Conservation (phyloP, 2,888 invertebrate species). For the Autographa gamma region DNA sequence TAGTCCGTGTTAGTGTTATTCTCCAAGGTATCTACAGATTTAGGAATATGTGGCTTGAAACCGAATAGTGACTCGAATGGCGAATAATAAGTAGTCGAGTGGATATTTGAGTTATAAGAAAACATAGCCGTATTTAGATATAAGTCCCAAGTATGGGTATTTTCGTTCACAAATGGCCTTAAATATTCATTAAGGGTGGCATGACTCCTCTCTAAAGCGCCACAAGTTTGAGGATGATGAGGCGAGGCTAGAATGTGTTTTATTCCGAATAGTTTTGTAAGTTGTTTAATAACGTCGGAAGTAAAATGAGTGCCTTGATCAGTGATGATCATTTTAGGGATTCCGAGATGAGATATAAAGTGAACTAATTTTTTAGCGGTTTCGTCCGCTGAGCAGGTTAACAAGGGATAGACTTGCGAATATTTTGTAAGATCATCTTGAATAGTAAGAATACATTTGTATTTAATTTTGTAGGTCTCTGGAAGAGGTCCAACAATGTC, state of each 20-base stretch:
- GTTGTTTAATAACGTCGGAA: constrained; percentile 10
- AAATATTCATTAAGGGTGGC: constrained; percentile 18
- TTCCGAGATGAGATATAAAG: constrained; percentile 9
- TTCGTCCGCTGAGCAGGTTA: constrained; percentile 8
- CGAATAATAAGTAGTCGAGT: constrained; percentile 8
- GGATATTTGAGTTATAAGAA: constrained; percentile 6
- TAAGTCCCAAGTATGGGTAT: constrained; percentile 10
- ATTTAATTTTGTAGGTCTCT: not conserved
- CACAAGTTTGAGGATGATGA: constrained; percentile 22
- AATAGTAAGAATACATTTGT: not conserved
- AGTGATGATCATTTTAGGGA: constrained; percentile 7
- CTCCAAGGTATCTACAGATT: constrained; percentile 9
- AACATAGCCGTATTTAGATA: constrained; percentile 16
- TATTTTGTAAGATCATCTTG: constrained; percentile 9
- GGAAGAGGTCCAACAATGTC: constrained; percentile 3
- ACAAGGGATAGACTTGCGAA: constrained; percentile 8
- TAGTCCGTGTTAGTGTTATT: constrained; percentile 19
- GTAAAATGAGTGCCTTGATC: constrained; percentile 19
- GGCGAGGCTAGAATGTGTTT: constrained; percentile 16
- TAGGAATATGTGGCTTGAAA: constrained; percentile 14
- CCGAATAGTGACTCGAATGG: constrained; percentile 16
- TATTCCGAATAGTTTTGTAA: constrained; percentile 8
- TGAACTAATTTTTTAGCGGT: constrained; percentile 8
- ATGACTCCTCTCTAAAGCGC: constrained; percentile 24
- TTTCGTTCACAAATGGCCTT: constrained; percentile 9